Conservation (phyloP, 2,797 vertebrate genomes). For the Chromis chromis region DNA sequence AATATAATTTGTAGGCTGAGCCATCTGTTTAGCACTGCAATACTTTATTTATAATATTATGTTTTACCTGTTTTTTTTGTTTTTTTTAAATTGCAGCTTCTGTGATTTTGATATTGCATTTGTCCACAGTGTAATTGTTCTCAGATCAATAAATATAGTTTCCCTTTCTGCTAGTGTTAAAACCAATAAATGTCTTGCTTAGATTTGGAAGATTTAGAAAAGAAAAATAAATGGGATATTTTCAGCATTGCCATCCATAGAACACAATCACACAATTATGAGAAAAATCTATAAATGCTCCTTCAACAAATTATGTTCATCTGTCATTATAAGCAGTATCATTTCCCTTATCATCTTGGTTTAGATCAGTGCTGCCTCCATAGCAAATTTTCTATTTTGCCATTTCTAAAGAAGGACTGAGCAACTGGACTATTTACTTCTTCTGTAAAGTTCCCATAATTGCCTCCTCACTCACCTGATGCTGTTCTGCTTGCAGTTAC, state of each 20-base stretch:
- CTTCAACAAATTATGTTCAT: background rate
- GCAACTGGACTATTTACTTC: background rate
- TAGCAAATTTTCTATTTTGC: background rate
- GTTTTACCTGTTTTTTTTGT: too few relatives aligned
- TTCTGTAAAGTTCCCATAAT: background rate
- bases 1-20: too few relatives aligned
- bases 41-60: too few relatives aligned
- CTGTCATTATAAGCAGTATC: background rate
- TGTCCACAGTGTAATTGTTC: too few relatives aligned
- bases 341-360: background rate
- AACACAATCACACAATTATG: background rate
- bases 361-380: background rate
- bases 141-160: background rate
- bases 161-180: background rate
- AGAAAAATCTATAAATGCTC: background rate
- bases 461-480: slow-evolving; percentile 8
- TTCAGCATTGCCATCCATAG: background rate
- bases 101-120: too few relatives aligned
- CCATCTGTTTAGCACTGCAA: too few relatives aligned
- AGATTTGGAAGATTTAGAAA: too few relatives aligned
- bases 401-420: background rate
- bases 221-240: too few relatives aligned
- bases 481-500: slow-evolving; percentile 83
- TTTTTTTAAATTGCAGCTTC: too few relatives aligned
- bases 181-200: background rate